Evolutionary conservation across 2,888 invertebrate genomes (phyloP), one percentile per base, ranked within the genome.

Genomic region (Lucinisca nassula): DNA sequence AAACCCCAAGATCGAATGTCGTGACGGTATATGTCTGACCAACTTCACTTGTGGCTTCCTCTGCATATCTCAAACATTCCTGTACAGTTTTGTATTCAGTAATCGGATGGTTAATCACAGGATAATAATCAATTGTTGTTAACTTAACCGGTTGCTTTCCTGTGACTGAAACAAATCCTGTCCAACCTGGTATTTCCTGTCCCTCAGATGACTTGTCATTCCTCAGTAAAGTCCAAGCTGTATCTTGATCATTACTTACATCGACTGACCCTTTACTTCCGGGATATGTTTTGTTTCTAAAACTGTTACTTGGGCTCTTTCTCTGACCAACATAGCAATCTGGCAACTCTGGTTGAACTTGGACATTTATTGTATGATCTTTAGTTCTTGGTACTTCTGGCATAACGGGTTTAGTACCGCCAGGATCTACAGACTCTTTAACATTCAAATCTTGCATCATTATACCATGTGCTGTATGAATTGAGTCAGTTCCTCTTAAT

Each of bases 51-150:
- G 85, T 73, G 17, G 73, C 90, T 35, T 85, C 75, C 67, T 87
- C 88, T 14, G 90, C 78, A 45, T 76, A 79, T 24, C 82, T 27
- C 21, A 89, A 51, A 27, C 89, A 89, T 70, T 90, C 88, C 40
- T 91, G 84, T 0, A 92, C 91, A 32, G 91, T 92, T 24, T 89
- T 92, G 6, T 61, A 61, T 3, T 61, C 61, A 27, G 61, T 61
- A 24, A 61, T 61, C 27, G 61, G 61, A 30, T 27, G 90, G 91
- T 30, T 84, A 40, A 92, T 91, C 4, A 92, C 90, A 10, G 88
- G 90, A 74, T 88, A 92, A 49, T 92, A 92, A 30, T 91, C 91
- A 32, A 91, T 91, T 30, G 88, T 89, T 37, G 91, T 90, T 49
- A 90, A 76, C 10, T 70, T 58, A 8, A 12, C 30, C 6, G 92